phyloP scores from a whole-genome alignment of 1,140 invertebrate species.

The Tetranychus cinnabarinus region DNA sequence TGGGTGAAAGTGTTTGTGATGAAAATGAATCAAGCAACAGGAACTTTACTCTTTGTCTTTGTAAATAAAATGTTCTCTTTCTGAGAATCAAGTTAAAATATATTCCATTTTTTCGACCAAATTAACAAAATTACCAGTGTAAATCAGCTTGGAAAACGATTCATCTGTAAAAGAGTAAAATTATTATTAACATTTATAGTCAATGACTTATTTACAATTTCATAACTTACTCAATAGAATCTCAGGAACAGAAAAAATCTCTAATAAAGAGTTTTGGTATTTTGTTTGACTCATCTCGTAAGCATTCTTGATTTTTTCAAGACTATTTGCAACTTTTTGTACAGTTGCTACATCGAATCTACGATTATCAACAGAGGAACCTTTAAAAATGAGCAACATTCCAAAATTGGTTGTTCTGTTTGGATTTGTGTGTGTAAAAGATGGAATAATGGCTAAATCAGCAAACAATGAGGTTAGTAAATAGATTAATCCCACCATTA shows the following conservation, averaged over 20 bases:
- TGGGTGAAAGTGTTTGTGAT: conserved; percentile 41
- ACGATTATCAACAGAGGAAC: not conserved
- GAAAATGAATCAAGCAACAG: conserved; percentile 66
- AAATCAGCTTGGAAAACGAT: not conserved
- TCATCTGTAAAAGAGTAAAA: not conserved
- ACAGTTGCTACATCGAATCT: not conserved
- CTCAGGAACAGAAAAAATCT: not conserved
- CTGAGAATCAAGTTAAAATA: not conserved
- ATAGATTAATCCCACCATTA: not conserved
- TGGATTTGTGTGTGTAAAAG: not conserved
- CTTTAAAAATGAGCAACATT: not conserved
- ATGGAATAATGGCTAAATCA: not conserved
- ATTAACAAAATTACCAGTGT: not conserved
- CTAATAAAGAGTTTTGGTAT: not conserved
- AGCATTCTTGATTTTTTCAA: not conserved
- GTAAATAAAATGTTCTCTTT: too few relatives aligned
- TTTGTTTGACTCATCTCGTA: not conserved
- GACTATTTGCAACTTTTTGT: not conserved
- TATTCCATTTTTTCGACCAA: not conserved
- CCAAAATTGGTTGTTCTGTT: not conserved
- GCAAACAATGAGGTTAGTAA: not conserved
- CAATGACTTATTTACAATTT: too few relatives aligned
- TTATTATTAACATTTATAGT: too few relatives aligned
- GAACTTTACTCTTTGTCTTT: too few relatives aligned
- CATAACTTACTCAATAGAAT: not conserved